Evolutionary conservation across 92 coral and sea anemone species (phyloP).

Genomic region (Muricea muricata): DNA sequence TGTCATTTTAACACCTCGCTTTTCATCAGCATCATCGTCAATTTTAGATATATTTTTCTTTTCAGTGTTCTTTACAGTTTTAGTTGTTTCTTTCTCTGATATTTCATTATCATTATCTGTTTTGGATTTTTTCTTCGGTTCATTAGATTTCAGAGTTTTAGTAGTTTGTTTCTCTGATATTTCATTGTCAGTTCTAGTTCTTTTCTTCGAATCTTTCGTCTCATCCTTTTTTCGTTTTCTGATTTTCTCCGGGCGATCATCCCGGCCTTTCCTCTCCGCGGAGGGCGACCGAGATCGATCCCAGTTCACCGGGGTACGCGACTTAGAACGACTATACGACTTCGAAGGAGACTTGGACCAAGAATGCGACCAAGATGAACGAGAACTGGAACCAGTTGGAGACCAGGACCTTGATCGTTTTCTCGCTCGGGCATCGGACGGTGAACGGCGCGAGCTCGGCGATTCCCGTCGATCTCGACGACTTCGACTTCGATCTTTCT

Average conservation of each 20-base stretch:
- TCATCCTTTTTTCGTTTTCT: constrained; percentile 10
- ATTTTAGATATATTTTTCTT: neutral
- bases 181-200: neutral
- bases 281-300: constrained; percentile 90
- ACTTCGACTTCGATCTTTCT: neutral
- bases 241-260: neutral
- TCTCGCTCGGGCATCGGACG: constrained; percentile 63
- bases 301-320: constrained; percentile 99
- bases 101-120: neutral
- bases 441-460: constrained; percentile 34
- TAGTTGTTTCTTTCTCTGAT: neutral
- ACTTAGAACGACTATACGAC: constrained; percentile 74
- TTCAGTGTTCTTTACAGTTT: neutral
- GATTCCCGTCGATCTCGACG: constrained; percentile 38
- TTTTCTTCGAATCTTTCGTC: neutral
- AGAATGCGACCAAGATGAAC: constrained; percentile 76
- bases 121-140: neutral
- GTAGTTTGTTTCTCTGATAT: neutral
- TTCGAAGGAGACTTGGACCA: constrained; percentile 78
- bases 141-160: neutral
- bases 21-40: neutral
- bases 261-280: neutral
- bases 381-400: constrained; percentile 76
- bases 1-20: neutral
- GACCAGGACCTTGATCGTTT: constrained; percentile 75